Evolutionary conservation across 2,888 invertebrate genomes (phyloP).

Genomic region (Eupithecia inturbata): DNA sequence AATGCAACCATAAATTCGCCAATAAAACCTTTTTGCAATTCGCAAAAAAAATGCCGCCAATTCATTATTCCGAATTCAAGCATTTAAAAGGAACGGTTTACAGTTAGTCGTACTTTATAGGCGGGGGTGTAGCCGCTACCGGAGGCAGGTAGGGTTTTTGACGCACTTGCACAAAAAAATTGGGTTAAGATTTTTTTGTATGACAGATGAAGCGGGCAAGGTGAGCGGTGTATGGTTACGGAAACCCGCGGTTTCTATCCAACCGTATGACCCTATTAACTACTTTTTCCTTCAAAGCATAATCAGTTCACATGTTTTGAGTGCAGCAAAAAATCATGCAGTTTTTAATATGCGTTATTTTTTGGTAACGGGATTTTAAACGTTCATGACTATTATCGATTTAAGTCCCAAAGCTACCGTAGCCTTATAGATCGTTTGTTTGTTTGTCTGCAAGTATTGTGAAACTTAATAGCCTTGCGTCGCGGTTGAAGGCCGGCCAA

Average conservation of each 20-base stretch:
- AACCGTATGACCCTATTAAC: conserved; percentile 76
- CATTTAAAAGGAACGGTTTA: conserved; percentile 60
- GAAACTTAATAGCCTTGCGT: conserved; percentile 75
- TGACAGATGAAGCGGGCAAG: conserved; percentile 75
- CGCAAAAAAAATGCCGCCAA: conserved; percentile 63
- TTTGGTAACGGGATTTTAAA: conserved; percentile 21
- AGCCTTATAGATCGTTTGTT: conserved; percentile 55
- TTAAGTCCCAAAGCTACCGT: conserved; percentile 54
- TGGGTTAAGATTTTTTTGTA: conserved; percentile 75
- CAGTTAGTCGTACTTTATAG: conserved; percentile 65
- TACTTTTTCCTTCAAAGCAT: conserved; percentile 58
- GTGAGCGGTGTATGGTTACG: conserved; percentile 81
- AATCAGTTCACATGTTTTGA: conserved; percentile 70
- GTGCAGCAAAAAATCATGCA: conserved; percentile 46
- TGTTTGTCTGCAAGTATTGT: conserved; percentile 69
- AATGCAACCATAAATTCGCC: conserved; percentile 65
- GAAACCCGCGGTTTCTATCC: conserved; percentile 74
- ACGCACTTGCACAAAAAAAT: conserved; percentile 69
- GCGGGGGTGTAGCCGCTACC: conserved; percentile 71
- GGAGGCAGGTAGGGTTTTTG: conserved; percentile 77
- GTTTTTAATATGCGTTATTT: conserved; percentile 35
- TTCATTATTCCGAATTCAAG: conserved; percentile 50
- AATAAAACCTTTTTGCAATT: conserved; percentile 61
- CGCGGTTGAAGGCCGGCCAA: conserved; percentile 78
- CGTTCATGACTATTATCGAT: conserved; percentile 21